Evolutionary conservation across 2,888 invertebrate species (phyloP).

Genomic region (Drosophila pegasa): DNA sequence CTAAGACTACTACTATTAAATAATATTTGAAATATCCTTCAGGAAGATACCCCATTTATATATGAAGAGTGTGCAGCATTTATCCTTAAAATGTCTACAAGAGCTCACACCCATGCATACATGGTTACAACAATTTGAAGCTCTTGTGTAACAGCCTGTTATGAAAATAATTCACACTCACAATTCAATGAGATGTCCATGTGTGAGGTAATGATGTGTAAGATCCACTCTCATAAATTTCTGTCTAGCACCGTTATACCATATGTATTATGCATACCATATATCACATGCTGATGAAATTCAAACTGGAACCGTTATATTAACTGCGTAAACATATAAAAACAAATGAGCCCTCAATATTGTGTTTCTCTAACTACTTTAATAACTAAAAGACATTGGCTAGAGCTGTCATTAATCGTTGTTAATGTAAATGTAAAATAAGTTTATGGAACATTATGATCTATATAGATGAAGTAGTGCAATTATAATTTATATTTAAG

Average conservation of each 20-base stretch:
- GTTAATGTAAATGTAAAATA: no score
- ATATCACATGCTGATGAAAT: neutral
- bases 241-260: neutral
- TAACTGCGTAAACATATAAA: neutral
- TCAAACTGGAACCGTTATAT: neutral
- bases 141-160: slow-evolving; percentile 43
- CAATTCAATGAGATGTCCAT: slow-evolving; percentile 31
- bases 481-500: no score
- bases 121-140: slow-evolving; percentile 38
- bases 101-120: no score
- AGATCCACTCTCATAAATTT: slow-evolving; percentile 21
- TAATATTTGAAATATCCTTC: neutral
- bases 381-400: neutral
- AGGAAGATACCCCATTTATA: no score
- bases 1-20: neutral
- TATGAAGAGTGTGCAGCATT: neutral
- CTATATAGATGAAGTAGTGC: no score
- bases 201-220: slow-evolving; percentile 35
- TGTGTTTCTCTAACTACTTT: neutral
- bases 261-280: no score
- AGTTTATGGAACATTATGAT: no score
- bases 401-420: neutral
- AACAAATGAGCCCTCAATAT: neutral
- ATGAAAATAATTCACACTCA: slow-evolving; percentile 40
- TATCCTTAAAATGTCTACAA: neutral